Evolutionary conservation across 2,113 vertebrate genomes (phyloP).

Genomic region (Larimichthys crocea): DNA sequence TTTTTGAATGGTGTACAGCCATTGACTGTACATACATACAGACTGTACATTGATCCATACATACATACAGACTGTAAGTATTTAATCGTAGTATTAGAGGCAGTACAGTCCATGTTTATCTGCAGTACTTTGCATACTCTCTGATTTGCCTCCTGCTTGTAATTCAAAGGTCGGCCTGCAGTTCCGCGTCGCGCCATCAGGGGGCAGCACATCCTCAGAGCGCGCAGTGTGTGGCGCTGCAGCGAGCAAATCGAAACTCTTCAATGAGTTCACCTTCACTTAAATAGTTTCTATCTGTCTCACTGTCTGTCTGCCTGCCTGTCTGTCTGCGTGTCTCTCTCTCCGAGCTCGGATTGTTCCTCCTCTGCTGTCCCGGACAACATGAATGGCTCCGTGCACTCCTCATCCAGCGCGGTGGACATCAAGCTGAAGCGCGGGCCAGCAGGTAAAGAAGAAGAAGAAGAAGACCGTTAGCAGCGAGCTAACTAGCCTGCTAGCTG

Average conservation of each 20-base stretch:
- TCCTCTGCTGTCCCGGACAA: conserved; percentile 7
- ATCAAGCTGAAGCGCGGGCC: conserved; percentile 81
- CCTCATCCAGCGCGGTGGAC: conserved; percentile 44
- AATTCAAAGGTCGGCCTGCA: conserved; percentile 44
- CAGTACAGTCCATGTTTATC: too few species aligned
- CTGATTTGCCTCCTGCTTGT: background rate
- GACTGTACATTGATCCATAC: too few species aligned
- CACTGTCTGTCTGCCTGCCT: too few species aligned
- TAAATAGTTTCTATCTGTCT: conserved; percentile 37
- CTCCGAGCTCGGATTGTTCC: background rate
- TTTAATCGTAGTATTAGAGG: too few species aligned
- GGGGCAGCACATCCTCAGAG: conserved; percentile 53
- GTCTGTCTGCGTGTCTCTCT: too few species aligned
- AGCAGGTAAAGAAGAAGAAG: conserved; percentile 69
- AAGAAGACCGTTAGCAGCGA: conserved; percentile 17
- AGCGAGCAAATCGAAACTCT: conserved; percentile 71
- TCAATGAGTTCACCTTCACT: conserved; percentile 78
- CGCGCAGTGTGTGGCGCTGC: background rate
- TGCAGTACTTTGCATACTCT: too few species aligned
- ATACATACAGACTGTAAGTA: too few species aligned
- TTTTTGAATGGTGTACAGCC: too few species aligned
- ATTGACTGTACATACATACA: too few species aligned
- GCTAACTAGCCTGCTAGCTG: conserved; percentile 21
- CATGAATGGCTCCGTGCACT: conserved; percentile 82
- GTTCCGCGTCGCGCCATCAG: conserved; percentile 36